Conservation (phyloP, 2,113 vertebrate genomes). For the Notarius quadriscutis region DNA sequence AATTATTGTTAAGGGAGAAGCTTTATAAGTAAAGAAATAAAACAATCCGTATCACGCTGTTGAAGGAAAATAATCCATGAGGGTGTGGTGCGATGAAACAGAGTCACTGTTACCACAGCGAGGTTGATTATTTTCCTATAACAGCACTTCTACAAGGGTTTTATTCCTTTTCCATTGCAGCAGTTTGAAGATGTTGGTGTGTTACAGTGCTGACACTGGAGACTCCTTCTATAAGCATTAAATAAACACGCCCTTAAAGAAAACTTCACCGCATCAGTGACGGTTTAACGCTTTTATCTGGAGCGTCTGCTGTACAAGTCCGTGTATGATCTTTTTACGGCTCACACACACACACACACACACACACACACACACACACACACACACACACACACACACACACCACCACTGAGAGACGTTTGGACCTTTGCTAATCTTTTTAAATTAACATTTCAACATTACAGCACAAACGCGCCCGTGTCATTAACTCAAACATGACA, state of each 20-base stretch:
- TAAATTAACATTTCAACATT: constrained; percentile 18
- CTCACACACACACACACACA: not conserved
- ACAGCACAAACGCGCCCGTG: not conserved
- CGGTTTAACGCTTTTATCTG: not conserved
- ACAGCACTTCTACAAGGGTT: not conserved
- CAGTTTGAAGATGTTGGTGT: not conserved
- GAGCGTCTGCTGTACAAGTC: not conserved
- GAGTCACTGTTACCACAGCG: not conserved
- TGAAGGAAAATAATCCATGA: not conserved
- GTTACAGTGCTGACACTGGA: not conserved
- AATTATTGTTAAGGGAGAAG: not conserved
- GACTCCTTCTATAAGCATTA: not conserved
- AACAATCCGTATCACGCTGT: not conserved
- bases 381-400: not conserved
- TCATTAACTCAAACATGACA: constrained; percentile 16
- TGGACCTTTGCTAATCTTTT: not conserved
- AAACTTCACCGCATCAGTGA: not conserved
- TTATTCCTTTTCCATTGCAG: not conserved
- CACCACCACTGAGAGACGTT: not conserved
- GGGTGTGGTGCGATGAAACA: not conserved
- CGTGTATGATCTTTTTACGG: not conserved
- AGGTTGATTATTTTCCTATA: not conserved
- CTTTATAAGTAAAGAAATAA: not conserved
- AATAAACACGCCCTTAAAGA: not conserved
- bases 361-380: too few species aligned